These are phyloP conservation scores for Bubo scandiacus DNA, from an alignment of 2,113 vertebrate genomes.

Conservation along the genomic window DNA sequence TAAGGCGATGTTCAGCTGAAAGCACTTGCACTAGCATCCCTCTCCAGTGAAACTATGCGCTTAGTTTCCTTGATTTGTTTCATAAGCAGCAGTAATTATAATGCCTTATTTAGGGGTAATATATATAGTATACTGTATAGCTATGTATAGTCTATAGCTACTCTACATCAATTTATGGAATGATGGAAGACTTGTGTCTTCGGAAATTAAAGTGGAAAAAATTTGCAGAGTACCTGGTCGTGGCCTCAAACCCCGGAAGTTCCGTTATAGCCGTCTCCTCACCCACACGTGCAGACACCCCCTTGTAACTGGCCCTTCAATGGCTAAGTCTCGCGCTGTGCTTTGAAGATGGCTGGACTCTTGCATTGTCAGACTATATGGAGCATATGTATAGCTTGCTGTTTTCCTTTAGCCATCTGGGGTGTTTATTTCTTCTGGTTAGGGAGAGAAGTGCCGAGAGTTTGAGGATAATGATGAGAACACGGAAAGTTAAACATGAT, in stretches of 20 bases:
- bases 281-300: rapidly evolving
- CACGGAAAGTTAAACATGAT: background rate
- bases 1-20: background rate
- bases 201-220: background rate
- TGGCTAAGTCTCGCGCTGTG: background rate
- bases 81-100: background rate
- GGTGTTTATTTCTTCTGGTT: background rate
- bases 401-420: conserved; percentile 18
- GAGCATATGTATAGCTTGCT: conserved; percentile 28
- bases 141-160: background rate
- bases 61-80: background rate
- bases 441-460: background rate
- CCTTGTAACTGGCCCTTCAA: background rate
- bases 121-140: background rate
- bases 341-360: background rate
- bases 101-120: background rate
- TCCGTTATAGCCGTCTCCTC: background rate
- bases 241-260: background rate
- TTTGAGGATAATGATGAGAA: background rate
- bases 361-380: background rate
- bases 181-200: background rate
- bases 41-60: background rate
- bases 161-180: background rate
- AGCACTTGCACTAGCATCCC: rapidly evolving
- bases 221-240: rapidly evolving